A percentile compares a stretch with the other conserved stretches of the same genome.
These are phyloP conservation scores for Opisthocomus hoazin DNA, from an alignment of 2,113 vertebrate species.

Conservation along the genomic window DNA sequence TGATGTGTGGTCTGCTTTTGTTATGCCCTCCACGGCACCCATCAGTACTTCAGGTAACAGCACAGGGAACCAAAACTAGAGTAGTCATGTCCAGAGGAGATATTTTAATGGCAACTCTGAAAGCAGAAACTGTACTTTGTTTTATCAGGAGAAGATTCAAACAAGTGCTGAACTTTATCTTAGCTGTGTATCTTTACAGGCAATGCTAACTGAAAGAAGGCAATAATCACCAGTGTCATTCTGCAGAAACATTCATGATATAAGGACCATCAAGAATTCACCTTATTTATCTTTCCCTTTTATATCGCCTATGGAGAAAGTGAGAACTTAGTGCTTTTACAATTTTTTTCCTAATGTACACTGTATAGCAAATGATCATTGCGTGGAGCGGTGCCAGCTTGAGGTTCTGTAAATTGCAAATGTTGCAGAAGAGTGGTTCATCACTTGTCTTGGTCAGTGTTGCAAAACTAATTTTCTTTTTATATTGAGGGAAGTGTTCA, in stretches of 20 bases:
- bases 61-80: not conserved
- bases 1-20: not conserved
- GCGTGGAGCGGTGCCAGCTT: not conserved
- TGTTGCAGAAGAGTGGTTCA: not conserved
- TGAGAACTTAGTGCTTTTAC: not conserved
- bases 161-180: not conserved
- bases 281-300: constrained; percentile 25
- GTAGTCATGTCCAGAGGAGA: not conserved
- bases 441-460: constrained; percentile 25
- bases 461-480: constrained; percentile 44
- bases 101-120: not conserved
- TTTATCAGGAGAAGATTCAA: not conserved
- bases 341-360: not conserved
- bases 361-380: not conserved
- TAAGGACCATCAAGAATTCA: not conserved
- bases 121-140: not conserved
- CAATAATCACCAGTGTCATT: not conserved
- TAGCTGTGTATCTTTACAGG: not conserved
- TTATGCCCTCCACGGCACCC: not conserved
- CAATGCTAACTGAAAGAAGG: not conserved
- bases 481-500: not conserved
- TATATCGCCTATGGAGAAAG: not conserved
- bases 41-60: not conserved
- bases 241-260: not conserved
- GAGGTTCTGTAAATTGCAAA: constrained; percentile 21